phyloP scores from a whole-genome alignment of 35 echinoderm and acorn worm genomes.

The Lytechinus variegatus region DNA sequence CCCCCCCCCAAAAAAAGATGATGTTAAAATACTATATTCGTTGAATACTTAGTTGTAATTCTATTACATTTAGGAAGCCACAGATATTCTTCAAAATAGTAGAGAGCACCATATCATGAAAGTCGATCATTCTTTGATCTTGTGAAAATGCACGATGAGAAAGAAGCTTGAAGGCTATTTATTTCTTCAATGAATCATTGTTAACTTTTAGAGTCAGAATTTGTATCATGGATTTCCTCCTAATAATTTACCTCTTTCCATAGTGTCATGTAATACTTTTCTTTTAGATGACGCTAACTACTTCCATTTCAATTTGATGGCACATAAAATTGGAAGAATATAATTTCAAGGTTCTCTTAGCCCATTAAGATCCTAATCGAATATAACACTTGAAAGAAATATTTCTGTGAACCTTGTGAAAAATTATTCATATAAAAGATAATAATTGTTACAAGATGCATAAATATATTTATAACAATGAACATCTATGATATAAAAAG shows the following conservation, averaged over 20 bases:
- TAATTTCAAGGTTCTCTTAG: not conserved
- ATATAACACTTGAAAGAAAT: not conserved
- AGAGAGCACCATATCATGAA: no score
- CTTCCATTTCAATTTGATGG: no score
- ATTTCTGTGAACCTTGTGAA: not conserved
- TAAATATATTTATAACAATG: not conserved
- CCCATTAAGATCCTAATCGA: not conserved
- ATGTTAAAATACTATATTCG: not conserved
- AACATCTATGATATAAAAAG: slow-evolving; percentile 4
- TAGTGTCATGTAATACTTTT: no score
- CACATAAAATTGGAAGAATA: no score
- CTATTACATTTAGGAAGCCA: not conserved
- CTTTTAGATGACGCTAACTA: no score
- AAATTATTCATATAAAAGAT: not conserved
- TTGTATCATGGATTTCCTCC: no score
- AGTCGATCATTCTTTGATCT: no score
- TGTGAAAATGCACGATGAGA: no score
- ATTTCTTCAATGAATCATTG: no score
- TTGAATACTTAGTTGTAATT: not conserved
- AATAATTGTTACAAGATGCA: not conserved
- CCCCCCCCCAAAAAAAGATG: not conserved
- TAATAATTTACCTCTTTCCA: no score
- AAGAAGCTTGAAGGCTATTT: no score
- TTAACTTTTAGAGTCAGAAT: no score
- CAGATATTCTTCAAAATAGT: not conserved